These are phyloP conservation scores for Tetropium fuscum DNA, from an alignment of 2,888 invertebrate species.

Conservation along the genomic window DNA sequence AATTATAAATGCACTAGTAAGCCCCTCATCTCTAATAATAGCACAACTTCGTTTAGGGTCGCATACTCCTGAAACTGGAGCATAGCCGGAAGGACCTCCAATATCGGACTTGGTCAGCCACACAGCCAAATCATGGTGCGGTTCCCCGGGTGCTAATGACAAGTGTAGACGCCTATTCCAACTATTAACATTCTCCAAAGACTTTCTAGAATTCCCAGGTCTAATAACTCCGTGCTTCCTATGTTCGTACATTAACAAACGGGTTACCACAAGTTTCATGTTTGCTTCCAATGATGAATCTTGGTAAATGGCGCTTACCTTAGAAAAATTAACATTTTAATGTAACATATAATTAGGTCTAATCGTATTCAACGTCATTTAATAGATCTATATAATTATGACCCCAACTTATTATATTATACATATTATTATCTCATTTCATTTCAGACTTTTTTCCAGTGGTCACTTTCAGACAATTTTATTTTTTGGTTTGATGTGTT, in stretches of 20 bases:
- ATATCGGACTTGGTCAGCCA: conserved; percentile 80
- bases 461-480: too few relatives aligned
- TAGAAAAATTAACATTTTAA: conserved; percentile 10
- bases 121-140: conserved; percentile 76
- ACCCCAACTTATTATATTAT: too few relatives aligned
- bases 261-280: conserved; percentile 77
- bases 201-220: conserved; percentile 75
- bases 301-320: conserved; percentile 86
- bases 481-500: too few relatives aligned
- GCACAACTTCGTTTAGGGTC: conserved; percentile 79
- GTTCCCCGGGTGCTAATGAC: conserved; percentile 58
- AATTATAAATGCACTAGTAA: conserved; percentile 84
- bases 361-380: too few relatives aligned
- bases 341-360: too few relatives aligned
- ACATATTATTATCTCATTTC: too few relatives aligned
- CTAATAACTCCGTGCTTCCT: conserved; percentile 70
- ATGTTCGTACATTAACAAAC: conserved; percentile 75
- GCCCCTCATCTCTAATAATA: conserved; percentile 81
- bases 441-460: too few relatives aligned
- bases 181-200: conserved; percentile 79
- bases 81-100: conserved; percentile 85
- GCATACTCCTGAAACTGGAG: conserved; percentile 82
- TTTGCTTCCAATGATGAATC: conserved; percentile 80
- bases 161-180: conserved; percentile 75
- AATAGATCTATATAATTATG: too few relatives aligned